phyloP scores from a whole-genome alignment of 2,888 invertebrate genomes.

The Cryptophagus acutangulus region DNA sequence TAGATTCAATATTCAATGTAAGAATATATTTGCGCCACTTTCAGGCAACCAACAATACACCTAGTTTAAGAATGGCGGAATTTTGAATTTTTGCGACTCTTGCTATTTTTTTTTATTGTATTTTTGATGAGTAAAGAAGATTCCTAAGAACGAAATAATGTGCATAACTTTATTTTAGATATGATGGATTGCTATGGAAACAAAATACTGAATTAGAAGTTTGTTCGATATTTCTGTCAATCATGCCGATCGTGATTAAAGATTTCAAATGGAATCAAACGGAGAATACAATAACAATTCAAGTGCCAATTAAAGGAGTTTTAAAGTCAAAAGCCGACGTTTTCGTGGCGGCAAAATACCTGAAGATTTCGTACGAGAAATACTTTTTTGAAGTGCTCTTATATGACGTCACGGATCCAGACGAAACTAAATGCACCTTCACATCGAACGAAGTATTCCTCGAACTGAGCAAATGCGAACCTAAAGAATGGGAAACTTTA shows the following conservation, averaged over 20 bases:
- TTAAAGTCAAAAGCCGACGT: slow-evolving; percentile 63
- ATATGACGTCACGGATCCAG: slow-evolving; percentile 56
- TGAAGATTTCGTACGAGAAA: slow-evolving; percentile 69
- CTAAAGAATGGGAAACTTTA: slow-evolving; percentile 54
- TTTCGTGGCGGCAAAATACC: slow-evolving; percentile 62
- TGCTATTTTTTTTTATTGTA: too few relatives aligned
- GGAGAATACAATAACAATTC: slow-evolving; percentile 55
- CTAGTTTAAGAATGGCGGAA: too few relatives aligned
- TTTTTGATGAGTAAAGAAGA: too few relatives aligned
- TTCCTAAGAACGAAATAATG: too few relatives aligned
- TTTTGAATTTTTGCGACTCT: too few relatives aligned
- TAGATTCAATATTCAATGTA: too few relatives aligned
- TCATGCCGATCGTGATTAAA: slow-evolving; percentile 70
- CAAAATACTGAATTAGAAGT: too few relatives aligned
- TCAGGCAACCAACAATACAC: too few relatives aligned
- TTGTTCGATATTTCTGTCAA: too few relatives aligned
- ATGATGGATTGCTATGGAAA: too few relatives aligned
- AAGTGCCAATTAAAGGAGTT: slow-evolving; percentile 61
- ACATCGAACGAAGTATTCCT: slow-evolving; percentile 60
- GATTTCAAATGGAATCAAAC: slow-evolving; percentile 75
- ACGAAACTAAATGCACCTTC: slow-evolving; percentile 58
- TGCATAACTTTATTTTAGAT: too few relatives aligned
- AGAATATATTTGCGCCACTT: too few relatives aligned
- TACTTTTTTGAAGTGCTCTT: slow-evolving; percentile 73
- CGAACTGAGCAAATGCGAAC: slow-evolving; percentile 59